These are phyloP conservation scores for Coregonus suidteri DNA, from an alignment of 2,797 vertebrate genomes.

Conservation along the genomic window DNA sequence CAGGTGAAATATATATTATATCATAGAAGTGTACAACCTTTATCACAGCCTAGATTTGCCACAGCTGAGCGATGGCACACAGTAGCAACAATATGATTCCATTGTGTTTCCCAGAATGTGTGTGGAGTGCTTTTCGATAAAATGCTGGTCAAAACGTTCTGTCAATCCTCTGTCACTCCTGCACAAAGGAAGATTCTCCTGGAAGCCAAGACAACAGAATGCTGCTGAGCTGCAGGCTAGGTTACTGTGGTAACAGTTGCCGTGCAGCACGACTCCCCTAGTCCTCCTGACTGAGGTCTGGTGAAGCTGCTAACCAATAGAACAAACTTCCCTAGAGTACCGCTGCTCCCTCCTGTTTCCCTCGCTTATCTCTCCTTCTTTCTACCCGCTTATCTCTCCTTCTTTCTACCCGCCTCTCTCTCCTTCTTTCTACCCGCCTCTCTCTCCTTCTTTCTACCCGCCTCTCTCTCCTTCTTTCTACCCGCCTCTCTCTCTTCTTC, in stretches of 20 bases:
- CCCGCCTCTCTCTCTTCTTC: too few species aligned
- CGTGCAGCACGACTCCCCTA: conserved; percentile 67
- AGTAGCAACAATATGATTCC: not conserved
- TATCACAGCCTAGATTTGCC: too few species aligned
- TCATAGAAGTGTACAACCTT: too few species aligned
- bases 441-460: conserved; percentile 30
- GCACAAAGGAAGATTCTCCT: conserved; percentile 76
- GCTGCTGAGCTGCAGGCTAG: conserved; percentile 70
- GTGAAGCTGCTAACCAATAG: conserved; percentile 64
- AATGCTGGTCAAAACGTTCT: conserved; percentile 20
- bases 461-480: too few species aligned
- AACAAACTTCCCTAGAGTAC: conserved; percentile 71
- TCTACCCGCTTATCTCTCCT: not conserved
- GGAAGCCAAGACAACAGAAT: conserved; percentile 67
- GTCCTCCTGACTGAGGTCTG: conserved; percentile 70
- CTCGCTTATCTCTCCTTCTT: conserved; percentile 32
- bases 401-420: conserved; percentile 19
- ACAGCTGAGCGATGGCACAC: not conserved
- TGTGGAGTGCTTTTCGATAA: conserved; percentile 64
- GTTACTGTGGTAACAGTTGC: conserved; percentile 87
- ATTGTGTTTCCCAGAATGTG: not conserved
- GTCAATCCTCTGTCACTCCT: conserved; percentile 67
- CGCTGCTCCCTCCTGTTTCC: conserved; percentile 48
- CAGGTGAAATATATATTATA: too few species aligned
- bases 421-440: conserved; percentile 29